Percentiles rank a stretch among this genome's conserved stretches.
Conservation (phyloP, 2,888 invertebrate species). For the Drosophila atripex region DNA sequence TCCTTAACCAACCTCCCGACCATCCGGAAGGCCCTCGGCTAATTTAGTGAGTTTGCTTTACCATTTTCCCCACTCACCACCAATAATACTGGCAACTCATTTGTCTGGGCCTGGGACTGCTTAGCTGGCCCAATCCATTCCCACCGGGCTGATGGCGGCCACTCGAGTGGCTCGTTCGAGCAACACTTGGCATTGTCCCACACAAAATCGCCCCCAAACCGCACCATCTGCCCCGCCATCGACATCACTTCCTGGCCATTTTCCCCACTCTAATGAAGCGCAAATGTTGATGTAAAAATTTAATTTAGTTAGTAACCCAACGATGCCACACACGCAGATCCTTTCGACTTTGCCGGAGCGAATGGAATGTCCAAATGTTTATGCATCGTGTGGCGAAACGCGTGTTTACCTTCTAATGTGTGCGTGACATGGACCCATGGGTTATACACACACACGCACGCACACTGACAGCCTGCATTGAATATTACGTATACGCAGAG, state of each 20-base stretch:
- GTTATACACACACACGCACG: slow-evolving; percentile 33
- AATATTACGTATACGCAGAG: slow-evolving; percentile 65
- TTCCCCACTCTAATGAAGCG: slow-evolving; percentile 72
- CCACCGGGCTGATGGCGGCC: slow-evolving; percentile 53
- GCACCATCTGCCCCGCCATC: not conserved
- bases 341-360: slow-evolving; percentile 27
- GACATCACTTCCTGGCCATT: slow-evolving; percentile 12
- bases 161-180: slow-evolving; percentile 62
- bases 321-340: slow-evolving; percentile 55
- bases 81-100: slow-evolving; percentile 70
- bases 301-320: slow-evolving; percentile 73
- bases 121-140: slow-evolving; percentile 51
- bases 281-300: slow-evolving; percentile 78
- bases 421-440: slow-evolving; percentile 70
- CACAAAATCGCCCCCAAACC: slow-evolving; percentile 10
- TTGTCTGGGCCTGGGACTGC: slow-evolving; percentile 53
- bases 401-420: slow-evolving; percentile 75
- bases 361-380: slow-evolving; percentile 69
- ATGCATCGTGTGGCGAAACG: slow-evolving; percentile 69
- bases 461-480: slow-evolving; percentile 20
- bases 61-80: slow-evolving; percentile 57
- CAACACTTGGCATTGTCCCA: slow-evolving; percentile 63
- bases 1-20: slow-evolving; percentile 9
- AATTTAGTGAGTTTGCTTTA: slow-evolving; percentile 51
- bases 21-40: slow-evolving; percentile 41